Base-by-base conservation (phyloP, 2,113 vertebrate species). In the Pao palembangensis region DNA sequence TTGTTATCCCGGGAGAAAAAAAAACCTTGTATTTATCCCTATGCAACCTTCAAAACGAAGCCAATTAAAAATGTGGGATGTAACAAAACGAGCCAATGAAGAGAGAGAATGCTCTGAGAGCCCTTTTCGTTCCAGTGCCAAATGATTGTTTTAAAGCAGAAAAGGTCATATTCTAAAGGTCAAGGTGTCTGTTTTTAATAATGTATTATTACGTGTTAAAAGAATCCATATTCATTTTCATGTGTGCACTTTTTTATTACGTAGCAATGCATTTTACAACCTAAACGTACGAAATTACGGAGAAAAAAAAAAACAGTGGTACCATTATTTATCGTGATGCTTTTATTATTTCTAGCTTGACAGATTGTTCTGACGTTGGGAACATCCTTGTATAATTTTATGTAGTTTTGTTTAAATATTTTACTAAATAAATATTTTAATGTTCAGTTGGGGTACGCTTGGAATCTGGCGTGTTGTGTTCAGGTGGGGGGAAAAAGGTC, bases 341-440 rank as follows among this genome's bases (percentile, higher is more conserved):
- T 86, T 85, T 73, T 73, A 83, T 74, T 20, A 61, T 78, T 87
- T 89, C 82, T 80, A 79, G 80, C 90, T 49, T 87, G 69, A 83
- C 68, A 80, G 81, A 74, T 81, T 79, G 82, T 90, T 88, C 84
- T 75, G 76, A 88, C 82, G 58, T 80, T 86, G 75, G 81, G 85
- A 86, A 87, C 85, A 86, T 85, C 68, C 75, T 83, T 88, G 81
- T 89, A 87, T 85, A 82, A 89, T 90, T 89, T 90, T 86, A 86
- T 91, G 88, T 92, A 84, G 88, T 82, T 81, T 65, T 87, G 88
- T 89, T 91, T 85, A 87, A 88, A 90, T 91, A 92, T 92, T 92
- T 92, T 92, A 91, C 89, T 83, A 92, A 92, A 91, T 92, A 92
- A 92, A 92, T 89, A 91, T 90, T 92, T 89, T 91, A 91, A 90